Evolutionary conservation across 2,888 invertebrate species (phyloP).

Genomic region (Galeopsomyia nigrocyanea): DNA sequence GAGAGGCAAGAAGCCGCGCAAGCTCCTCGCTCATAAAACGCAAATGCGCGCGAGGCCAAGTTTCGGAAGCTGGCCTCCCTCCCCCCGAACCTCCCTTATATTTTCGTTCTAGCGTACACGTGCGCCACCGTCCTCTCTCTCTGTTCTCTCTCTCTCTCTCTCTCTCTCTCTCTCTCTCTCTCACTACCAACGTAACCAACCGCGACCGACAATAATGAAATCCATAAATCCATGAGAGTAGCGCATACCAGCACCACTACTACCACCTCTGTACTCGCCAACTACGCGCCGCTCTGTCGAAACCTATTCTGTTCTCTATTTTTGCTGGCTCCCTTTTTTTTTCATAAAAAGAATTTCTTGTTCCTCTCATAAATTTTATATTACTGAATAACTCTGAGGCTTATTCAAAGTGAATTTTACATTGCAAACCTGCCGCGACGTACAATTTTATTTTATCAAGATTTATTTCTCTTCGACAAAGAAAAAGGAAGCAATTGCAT

Average conservation of each 20-base stretch:
- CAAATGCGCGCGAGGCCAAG: constrained; percentile 66
- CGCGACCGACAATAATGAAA: constrained; percentile 77
- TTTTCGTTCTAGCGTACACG: constrained; percentile 44
- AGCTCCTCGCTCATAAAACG: constrained; percentile 65
- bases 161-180: too few species aligned
- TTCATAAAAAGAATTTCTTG: neutral
- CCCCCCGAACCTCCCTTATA: constrained; percentile 39
- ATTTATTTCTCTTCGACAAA: too few species aligned
- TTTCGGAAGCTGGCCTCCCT: constrained; percentile 55
- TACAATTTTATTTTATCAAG: too few species aligned
- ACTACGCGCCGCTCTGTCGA: neutral
- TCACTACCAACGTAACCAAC: constrained; percentile 70
- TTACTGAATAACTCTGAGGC: neutral
- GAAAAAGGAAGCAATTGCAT: too few species aligned
- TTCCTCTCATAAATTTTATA: neutral
- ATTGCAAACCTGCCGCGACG: too few species aligned
- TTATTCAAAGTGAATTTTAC: too few species aligned
- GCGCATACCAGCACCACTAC: neutral
- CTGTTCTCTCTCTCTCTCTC: too few species aligned
- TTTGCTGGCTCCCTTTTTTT: constrained; percentile 1
- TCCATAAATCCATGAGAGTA: constrained; percentile 76
- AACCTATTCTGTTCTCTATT: neutral
- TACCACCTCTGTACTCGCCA: neutral
- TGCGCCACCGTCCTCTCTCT: constrained; percentile 27
- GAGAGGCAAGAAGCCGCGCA: neutral